Evolutionary conservation across 2,888 invertebrate genomes (phyloP), one percentile per base, ranked within the genome.

Genomic region (Ferrisia virgata): DNA sequence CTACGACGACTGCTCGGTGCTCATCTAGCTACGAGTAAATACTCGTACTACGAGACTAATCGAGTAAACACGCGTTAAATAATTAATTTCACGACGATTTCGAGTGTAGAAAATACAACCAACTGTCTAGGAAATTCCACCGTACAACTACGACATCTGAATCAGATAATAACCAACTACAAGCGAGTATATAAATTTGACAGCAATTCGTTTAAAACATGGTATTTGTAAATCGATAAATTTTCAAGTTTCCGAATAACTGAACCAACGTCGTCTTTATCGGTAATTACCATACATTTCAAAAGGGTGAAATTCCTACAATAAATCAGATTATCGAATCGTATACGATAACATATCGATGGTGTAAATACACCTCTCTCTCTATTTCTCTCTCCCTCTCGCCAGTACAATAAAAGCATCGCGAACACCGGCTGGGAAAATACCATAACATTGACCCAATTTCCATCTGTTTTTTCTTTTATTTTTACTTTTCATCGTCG

Each of bases 1-100:
- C 11, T 8, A 18, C 18, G 53, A 18, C 1, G 18, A 53, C n/a
- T n/a, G n/a, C n/a, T n/a, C n/a, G n/a, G n/a, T n/a, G n/a, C n/a
- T n/a, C n/a, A 53, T 22, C 53, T 8, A 18, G 8, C 11, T 22
- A 22, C 13, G 18, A 53, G 53, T 22, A 53, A 53, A 53, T 53
- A 53, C n/a, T n/a, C n/a, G n/a, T n/a, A n/a, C 53, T 0, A 53
- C 53, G 64, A 28, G 28, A 64, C 64, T 64, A 64, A 64, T 64
- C 31, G 64, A 64, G 28, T 64, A 64, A 64, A 64, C 64, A 64
- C 64, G 53, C 53, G 64, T 28, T 64, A 31, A 64, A 64, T 64
- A 64, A 64, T 64, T 64, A 64, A 64, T 64, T 64, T 64, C 28
- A 64, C 64, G 64, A 64, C 64, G 31, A 64, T 64, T 64, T 28